Base-by-base conservation (phyloP, 2,888 invertebrate genomes). In the Drosophila imparisetae region DNA sequence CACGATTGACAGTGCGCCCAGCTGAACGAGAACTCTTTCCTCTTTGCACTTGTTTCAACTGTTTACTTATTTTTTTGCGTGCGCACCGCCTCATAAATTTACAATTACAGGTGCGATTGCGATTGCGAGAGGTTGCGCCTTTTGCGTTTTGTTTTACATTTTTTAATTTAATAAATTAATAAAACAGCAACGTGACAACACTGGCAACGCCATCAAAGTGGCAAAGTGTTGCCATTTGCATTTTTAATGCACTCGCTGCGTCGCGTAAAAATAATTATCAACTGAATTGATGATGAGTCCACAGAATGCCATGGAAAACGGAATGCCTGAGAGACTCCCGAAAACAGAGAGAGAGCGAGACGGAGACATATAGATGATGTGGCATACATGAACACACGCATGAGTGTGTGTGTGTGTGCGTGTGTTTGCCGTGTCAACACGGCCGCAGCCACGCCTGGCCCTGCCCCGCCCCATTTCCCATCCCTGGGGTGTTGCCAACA, bases 211-310 rank as follows among this genome's bases (percentile, higher is more conserved):
- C 86, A 90, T 90, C 86, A 86, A 91, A 91, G 89, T 90, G 91
- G 91, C 90, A 86, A 91, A 91, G 90, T 91, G 91, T 90, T 90
- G 91, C 90, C 91, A 90, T 91, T 91, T 90, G 89, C 90, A 91
- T 90, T 91, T 90, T 90, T 90, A 91, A 90, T 90, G 84, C 89
- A 90, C 83, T 83, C 78, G 85, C 81, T 75, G 79, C 79, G 83
- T 70, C 81, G 87, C 88, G 87, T 83, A 90, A 91, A 89, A 89
- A 89, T 91, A 89, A 89, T 91, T 91, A 89, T 91, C 91, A 89
- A 82, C 91, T 78, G 89, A 90, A 91, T 91, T 90, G 89, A 70
- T 80, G 83, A 78, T 83, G 79, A 90, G 83, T 42, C 75, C 45
- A 61, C 65, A 54, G 32, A 65, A 27, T 62, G 61, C 30, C 34